A percentile compares a stretch with the other conserved stretches of the same genome.
phyloP scores from a whole-genome alignment of 35 echinoderm and acorn worm species.

The Diadema setosum region DNA sequence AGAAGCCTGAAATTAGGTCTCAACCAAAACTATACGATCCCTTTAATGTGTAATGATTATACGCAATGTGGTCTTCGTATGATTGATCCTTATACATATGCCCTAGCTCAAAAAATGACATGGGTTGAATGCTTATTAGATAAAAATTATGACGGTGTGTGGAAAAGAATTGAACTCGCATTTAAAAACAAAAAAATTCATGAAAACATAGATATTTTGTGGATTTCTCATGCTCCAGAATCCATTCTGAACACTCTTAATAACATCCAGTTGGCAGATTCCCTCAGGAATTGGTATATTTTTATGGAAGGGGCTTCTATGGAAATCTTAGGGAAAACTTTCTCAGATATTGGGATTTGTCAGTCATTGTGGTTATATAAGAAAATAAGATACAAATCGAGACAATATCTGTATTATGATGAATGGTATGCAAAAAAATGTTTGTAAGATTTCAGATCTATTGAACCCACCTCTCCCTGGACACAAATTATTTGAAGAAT shows the following conservation, averaged over 20 bases:
- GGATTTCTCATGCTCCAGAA: not conserved
- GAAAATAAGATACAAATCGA: not conserved
- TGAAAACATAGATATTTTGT: not conserved
- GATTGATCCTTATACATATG: too few relatives aligned
- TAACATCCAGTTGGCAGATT: not conserved
- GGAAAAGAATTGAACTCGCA: not conserved
- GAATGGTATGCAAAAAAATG: too few relatives aligned
- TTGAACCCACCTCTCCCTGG: not conserved
- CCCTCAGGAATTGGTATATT: not conserved
- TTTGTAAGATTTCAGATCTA: too few relatives aligned
- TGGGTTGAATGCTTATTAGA: not conserved
- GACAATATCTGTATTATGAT: not conserved
- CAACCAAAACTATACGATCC: too few relatives aligned
- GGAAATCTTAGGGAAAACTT: not conserved
- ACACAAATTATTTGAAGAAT: not conserved
- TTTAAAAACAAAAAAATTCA: not conserved
- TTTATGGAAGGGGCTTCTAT: not conserved
- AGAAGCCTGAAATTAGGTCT: too few relatives aligned
- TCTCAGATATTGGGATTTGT: not conserved
- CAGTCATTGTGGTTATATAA: not conserved
- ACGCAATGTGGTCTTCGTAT: too few relatives aligned
- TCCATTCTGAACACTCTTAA: too few relatives aligned
- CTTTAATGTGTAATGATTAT: not conserved
- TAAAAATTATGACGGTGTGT: not conserved
- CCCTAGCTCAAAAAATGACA: not conserved